Evolutionary conservation across 2,888 invertebrate genomes (phyloP).

Genomic region (Suillia variegata): DNA sequence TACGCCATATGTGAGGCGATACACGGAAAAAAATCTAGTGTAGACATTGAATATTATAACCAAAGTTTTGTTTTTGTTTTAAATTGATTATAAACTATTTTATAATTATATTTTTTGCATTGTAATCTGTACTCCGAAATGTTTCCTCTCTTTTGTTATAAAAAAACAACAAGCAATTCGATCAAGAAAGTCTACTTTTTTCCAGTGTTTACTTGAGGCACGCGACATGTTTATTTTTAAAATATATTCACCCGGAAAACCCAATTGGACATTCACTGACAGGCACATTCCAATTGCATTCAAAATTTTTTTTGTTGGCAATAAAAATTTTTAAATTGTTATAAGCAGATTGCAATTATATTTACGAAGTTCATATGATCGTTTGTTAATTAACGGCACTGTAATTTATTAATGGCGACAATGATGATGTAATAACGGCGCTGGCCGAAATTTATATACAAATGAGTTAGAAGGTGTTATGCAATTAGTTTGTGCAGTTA

Average conservation of each 20-base stretch:
- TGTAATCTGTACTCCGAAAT: too few species aligned
- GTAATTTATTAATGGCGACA: constrained; percentile 7
- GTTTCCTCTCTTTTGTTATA: too few species aligned
- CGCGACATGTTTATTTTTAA: constrained; percentile 41
- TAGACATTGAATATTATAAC: too few species aligned
- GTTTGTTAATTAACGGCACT: constrained; percentile 25
- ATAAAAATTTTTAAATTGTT: constrained; percentile 33
- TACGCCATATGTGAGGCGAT: neutral
- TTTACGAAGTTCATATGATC: too few species aligned
- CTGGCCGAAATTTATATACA: neutral
- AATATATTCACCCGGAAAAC: constrained; percentile 48
- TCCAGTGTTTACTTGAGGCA: constrained; percentile 35
- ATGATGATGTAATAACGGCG: neutral
- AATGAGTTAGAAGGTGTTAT: neutral
- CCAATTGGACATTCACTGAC: constrained; percentile 41
- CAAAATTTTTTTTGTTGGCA: constrained; percentile 39
- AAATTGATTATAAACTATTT: too few species aligned
- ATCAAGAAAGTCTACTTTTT: too few species aligned
- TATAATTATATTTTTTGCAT: too few species aligned
- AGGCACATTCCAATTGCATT: constrained; percentile 29
- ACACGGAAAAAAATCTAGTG: neutral
- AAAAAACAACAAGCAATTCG: too few species aligned
- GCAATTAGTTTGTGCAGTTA: too few species aligned
- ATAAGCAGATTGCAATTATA: constrained; percentile 17
- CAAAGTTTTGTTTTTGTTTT: too few species aligned